Evolutionary conservation across 2,797 vertebrate species (phyloP).

Genomic region (Sebastes melanostomus): DNA sequence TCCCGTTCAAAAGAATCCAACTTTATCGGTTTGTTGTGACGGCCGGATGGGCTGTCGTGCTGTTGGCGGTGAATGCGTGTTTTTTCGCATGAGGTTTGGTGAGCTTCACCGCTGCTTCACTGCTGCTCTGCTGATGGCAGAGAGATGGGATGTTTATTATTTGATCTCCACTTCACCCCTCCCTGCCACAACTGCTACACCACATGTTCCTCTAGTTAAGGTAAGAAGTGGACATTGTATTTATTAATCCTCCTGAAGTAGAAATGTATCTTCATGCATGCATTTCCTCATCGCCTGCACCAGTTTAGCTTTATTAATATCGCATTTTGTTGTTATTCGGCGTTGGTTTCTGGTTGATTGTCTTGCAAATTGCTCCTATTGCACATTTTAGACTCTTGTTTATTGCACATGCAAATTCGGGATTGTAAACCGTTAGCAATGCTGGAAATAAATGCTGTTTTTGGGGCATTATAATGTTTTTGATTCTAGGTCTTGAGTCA

Average conservation of each 20-base stretch:
- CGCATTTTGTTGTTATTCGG: neutral
- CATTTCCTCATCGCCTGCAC: neutral
- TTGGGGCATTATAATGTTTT: constrained; percentile 69
- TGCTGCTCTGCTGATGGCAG: constrained; percentile 39
- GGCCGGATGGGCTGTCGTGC: neutral
- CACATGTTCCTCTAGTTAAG: constrained; percentile 57
- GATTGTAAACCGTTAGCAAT: neutral
- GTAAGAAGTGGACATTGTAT: constrained; percentile 48
- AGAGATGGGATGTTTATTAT: constrained; percentile 73
- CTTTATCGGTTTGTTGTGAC: neutral
- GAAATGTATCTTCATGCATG: neutral
- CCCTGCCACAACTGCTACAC: constrained; percentile 47
- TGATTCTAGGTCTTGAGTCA: neutral
- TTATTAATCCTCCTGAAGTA: neutral
- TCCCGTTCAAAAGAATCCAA: neutral
- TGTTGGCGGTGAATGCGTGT: neutral
- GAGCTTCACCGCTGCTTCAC: neutral
- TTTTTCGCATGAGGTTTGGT: constrained; percentile 30
- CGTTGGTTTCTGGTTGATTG: neutral
- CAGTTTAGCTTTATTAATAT: neutral
- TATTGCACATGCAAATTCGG: constrained; percentile 37
- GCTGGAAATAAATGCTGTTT: neutral
- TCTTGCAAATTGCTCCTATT: neutral
- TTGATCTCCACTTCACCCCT: constrained; percentile 51
- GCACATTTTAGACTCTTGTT: neutral